Base-by-base conservation (phyloP, 2,888 invertebrate genomes). In the Caenorhabditis uteleia region DNA sequence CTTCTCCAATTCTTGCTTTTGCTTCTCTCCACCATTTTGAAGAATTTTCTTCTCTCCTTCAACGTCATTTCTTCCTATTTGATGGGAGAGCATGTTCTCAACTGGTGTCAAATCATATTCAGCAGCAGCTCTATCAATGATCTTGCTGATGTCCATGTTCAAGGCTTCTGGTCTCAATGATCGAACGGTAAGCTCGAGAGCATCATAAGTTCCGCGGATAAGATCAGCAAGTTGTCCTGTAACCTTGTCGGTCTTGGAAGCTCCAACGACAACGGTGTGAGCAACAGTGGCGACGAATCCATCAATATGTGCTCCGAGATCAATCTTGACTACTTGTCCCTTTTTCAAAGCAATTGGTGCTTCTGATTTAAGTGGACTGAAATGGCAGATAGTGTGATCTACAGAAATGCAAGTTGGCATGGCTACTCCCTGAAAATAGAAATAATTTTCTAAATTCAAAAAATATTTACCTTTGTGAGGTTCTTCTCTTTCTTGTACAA, bases 321-420 rank as follows among this genome's bases (percentile, higher is more conserved):
- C 97, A 85, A 86, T 66, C 46, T 98, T 98, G 59, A 94, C 94
- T 79, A 98, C 87, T 87, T 98, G 97, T 57, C 91, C 94, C 79
- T 90, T 89, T 85, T 78, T 78, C 44, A 82, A 59, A 12, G 67
- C 48, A 8, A 82, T 66, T 38, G 69, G 68, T 16, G 90, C 88
- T 86, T 98, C 98, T 85, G 91, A 92, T 75, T 90, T 90, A 70
- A 95, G 89, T 23, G 98, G 98, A 46, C 97, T 97, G 85, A 90
- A 98, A 85, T 99, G 98, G 85, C 98, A 98, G 85, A 98, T 93
- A 86, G 95, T 95, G 86, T 98, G 95, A 87, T 99, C 98, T 56
- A 95, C 91, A 20, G 95, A 97, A 68, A 99, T 89, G 87, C 97
- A 98, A 62, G 97, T 97, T 53, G 98, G 98, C 86, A 98, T 98